Conservation (phyloP, 2,113 vertebrate genomes). For the Miniopterus natalensis region DNA sequence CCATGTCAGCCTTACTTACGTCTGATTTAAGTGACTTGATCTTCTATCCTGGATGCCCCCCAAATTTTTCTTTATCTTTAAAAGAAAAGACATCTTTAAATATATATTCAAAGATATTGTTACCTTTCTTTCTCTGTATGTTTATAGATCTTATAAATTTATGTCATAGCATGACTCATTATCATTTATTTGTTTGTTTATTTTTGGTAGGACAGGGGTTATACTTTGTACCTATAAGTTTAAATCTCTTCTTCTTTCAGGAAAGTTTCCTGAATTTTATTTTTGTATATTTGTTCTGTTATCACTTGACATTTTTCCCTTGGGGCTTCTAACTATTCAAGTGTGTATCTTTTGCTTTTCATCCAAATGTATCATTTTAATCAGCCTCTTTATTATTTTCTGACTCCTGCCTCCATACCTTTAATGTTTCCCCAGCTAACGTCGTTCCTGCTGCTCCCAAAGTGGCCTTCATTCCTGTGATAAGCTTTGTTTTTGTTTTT, state of each 20-base stretch:
- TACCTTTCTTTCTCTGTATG: not conserved
- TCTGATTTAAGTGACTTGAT: not conserved
- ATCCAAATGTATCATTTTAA: not conserved
- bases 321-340: not conserved
- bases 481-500: not conserved
- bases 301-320: not conserved
- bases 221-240: not conserved
- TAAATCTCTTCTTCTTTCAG: not conserved
- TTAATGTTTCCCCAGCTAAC: not conserved
- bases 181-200: not conserved
- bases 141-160: not conserved
- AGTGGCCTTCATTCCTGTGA: not conserved
- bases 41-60: not conserved
- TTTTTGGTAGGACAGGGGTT: not conserved
- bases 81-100: not conserved
- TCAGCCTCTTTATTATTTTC: not conserved
- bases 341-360: conserved; percentile 20
- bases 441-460: not conserved
- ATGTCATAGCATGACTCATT: not conserved
- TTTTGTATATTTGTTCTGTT: not conserved
- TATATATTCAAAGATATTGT: not conserved
- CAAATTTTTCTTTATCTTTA: not conserved
- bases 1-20: not conserved
- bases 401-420: not conserved
- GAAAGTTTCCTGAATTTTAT: not conserved